Base-by-base conservation (phyloP, 2,888 invertebrate species). In the Sesamia inferens region DNA sequence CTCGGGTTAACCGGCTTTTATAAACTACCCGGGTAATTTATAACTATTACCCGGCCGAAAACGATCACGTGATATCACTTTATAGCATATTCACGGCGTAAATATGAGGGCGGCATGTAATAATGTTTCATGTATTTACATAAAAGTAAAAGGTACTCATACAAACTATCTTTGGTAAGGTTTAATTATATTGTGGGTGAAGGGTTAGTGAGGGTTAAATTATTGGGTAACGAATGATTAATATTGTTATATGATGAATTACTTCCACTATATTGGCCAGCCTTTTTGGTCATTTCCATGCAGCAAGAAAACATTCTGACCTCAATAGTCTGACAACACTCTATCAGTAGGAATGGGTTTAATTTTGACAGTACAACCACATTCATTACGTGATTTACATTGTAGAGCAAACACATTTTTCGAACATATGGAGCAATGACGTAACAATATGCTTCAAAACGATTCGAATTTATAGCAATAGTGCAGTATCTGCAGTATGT, bases 1-100 rank as follows among this genome's bases (percentile, higher is more conserved):
- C 95, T 95, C 94, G 94, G 95, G 96, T 95, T 96, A 96, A 96
- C 95, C 95, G 95, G 96, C 95, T 95, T 96, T 96, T 96, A 96
- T 96, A 96, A 96, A 96, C 95, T 95, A 95, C 94, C 94, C 93
- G 88, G 91, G 94, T 96, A 96, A 95, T 96, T 96, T 96, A 96
- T 96, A 96, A 96, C 96, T 95, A 96, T 95, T 95, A 96, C 95
- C 94, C 94, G 91, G 90, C 90, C 92, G 93, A 93, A 94, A 94
- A 93, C 95, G 95, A 95, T 96, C 96, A 95, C 94, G 95, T 94
- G 95, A 95, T 95, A 95, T 96, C 95, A 95, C 95, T 95, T 95
- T 95, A 95, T 95, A 93, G 95, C 94, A 91, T 95, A 95, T 95
- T 95, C 95, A 91, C 86, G 89, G 91, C 88, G 93, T 95, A 95